Evolutionary conservation across 35 echinoderm and acorn worm genomes (phyloP).

Genomic region (Lytechinus variegatus): DNA sequence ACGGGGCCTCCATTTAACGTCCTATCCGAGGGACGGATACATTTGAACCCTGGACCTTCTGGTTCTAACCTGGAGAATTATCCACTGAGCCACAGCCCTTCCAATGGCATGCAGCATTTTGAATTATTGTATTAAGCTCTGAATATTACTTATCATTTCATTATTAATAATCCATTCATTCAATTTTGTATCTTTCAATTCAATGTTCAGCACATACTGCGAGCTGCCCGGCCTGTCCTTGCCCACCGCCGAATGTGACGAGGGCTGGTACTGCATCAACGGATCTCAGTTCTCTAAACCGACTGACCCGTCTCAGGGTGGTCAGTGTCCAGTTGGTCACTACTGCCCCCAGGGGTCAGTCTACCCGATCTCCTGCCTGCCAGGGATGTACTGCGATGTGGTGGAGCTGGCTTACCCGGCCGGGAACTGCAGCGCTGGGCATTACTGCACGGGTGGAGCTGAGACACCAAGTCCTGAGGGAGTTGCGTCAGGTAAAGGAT

Average conservation of each 20-base stretch:
- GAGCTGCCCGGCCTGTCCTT: conserved; percentile 75
- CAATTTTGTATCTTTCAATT: background rate
- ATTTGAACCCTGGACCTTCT: no score
- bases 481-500: conserved; percentile 67
- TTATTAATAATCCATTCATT: background rate
- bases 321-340: conserved; percentile 60
- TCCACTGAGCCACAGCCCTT: no score
- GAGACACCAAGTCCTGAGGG: conserved; percentile 74
- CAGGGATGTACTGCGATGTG: conserved; percentile 77
- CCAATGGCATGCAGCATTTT: no score
- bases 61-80: no score
- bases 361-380: conserved; percentile 62
- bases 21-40: no score
- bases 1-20: no score
- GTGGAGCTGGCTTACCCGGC: conserved; percentile 40
- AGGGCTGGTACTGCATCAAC: conserved; percentile 95
- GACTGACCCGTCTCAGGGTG: conserved; percentile 55
- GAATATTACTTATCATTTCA: no score
- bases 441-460: conserved; percentile 80
- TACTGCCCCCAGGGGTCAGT: conserved; percentile 74
- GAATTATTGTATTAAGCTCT: no score
- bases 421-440: conserved; percentile 82
- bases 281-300: conserved; percentile 88
- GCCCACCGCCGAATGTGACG: conserved; percentile 83
- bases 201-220: conserved; percentile 76